Evolutionary conservation across 2,113 vertebrate genomes (phyloP).

Genomic region (Neolamprologus toae): DNA sequence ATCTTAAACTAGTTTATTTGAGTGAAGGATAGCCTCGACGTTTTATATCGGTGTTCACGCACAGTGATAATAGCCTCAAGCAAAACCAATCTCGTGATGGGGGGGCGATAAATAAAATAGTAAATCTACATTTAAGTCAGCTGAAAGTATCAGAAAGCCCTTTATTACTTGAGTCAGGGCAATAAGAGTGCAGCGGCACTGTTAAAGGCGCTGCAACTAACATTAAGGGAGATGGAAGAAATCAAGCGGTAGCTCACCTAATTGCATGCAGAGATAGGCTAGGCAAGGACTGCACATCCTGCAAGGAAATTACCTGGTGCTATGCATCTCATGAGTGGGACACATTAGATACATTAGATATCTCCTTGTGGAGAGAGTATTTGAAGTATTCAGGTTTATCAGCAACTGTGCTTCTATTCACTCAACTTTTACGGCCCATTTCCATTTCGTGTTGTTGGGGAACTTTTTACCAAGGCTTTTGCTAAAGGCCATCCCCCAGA

Average conservation of each 20-base stretch:
- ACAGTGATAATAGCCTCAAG: slow-evolving; percentile 1
- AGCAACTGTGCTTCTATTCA: slow-evolving; percentile 15
- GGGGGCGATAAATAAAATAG: background rate
- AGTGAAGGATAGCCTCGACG: background rate
- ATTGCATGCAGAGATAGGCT: slow-evolving; percentile 53
- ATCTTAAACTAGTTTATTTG: background rate
- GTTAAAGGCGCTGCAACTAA: slow-evolving; percentile 39
- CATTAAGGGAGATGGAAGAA: slow-evolving; percentile 71
- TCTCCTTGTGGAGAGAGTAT: slow-evolving; percentile 1
- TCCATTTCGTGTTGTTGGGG: background rate
- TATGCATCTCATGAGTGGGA: slow-evolving; percentile 37
- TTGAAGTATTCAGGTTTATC: slow-evolving; percentile 29
- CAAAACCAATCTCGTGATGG: background rate
- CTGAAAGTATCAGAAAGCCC: slow-evolving; percentile 3
- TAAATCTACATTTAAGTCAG: slow-evolving; percentile 14
- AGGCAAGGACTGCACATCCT: slow-evolving; percentile 58
- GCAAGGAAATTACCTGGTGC: slow-evolving; percentile 52
- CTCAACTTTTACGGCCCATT: slow-evolving; percentile 7
- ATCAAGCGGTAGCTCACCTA: slow-evolving; percentile 43
- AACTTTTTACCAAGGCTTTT: background rate
- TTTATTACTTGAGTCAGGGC: slow-evolving; percentile 33
- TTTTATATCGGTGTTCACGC: background rate
- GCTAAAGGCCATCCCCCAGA: background rate
- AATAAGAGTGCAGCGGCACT: slow-evolving; percentile 45
- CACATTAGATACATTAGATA: slow-evolving; percentile 61